Percentiles rank a stretch among this genome's conserved stretches.
These are phyloP conservation scores for Onthophagus sagittarius DNA, from an alignment of 2,888 invertebrate genomes.

Conservation along the genomic window DNA sequence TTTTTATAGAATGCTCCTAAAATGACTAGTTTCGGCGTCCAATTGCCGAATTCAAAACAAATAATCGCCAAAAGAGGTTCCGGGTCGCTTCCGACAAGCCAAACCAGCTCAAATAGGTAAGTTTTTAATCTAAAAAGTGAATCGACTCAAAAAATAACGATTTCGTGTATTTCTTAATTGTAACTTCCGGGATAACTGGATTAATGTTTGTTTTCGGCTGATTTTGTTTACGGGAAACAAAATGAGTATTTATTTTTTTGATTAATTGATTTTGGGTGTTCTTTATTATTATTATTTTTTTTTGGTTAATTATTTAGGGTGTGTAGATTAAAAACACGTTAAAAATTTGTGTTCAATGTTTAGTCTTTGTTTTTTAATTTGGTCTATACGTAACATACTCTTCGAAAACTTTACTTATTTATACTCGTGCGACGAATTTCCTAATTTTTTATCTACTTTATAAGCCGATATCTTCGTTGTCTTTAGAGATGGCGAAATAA, in stretches of 20 bases:
- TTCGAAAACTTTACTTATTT: background rate
- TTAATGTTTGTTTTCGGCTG: background rate
- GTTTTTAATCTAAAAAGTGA: constrained; percentile 15
- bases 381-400: constrained; percentile 17
- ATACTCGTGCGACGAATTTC: too few species aligned
- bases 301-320: constrained; percentile 12
- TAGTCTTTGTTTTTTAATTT: constrained; percentile 15
- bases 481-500: too few species aligned
- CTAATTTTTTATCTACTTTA: too few species aligned
- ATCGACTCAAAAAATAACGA: too few species aligned
- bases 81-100: constrained; percentile 40
- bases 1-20: constrained; percentile 44
- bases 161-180: background rate
- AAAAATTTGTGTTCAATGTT: constrained; percentile 24
- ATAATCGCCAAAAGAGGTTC: constrained; percentile 45
- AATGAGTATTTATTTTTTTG: background rate
- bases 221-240: background rate
- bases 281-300: constrained; percentile 9
- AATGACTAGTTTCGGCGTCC: constrained; percentile 43
- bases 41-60: constrained; percentile 45
- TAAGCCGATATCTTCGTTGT: too few species aligned
- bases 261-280: background rate
- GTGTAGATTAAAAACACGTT: constrained; percentile 21
- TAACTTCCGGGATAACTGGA: background rate
- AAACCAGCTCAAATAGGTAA: constrained; percentile 45